These are phyloP conservation scores for Procavia capensis DNA, from an alignment of 2,113 vertebrate genomes.

Conservation along the genomic window DNA sequence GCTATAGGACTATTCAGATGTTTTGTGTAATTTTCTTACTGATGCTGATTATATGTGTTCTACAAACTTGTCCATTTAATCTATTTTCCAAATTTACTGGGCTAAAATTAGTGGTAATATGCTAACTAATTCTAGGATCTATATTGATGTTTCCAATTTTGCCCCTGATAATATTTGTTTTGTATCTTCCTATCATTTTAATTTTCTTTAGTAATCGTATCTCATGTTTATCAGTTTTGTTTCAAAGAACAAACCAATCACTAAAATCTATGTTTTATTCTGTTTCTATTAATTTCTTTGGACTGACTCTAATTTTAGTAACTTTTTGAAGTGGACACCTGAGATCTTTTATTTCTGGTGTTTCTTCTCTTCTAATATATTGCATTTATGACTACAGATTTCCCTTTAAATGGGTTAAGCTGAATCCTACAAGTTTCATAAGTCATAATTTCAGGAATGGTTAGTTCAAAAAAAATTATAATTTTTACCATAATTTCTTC, in stretches of 20 bases:
- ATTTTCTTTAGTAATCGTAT: not conserved
- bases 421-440: not conserved
- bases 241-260: not conserved
- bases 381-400: not conserved
- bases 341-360: not conserved
- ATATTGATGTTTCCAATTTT: not conserved
- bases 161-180: not conserved
- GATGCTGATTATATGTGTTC: not conserved
- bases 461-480: not conserved
- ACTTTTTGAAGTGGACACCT: not conserved
- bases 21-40: not conserved
- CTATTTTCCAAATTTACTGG: not conserved
- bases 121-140: not conserved
- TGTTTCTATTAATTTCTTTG: conserved; percentile 1
- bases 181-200: not conserved
- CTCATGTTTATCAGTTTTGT: not conserved
- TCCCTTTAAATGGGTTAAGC: not conserved
- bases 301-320: not conserved
- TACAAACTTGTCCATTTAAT: not conserved
- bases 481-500: not conserved
- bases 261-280: not conserved
- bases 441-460: not conserved
- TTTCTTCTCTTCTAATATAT: not conserved
- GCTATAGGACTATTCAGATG: not conserved
- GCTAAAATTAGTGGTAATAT: not conserved